Conservation (phyloP, 2,797 vertebrate genomes). For the Xiphophorus birchmanni region DNA sequence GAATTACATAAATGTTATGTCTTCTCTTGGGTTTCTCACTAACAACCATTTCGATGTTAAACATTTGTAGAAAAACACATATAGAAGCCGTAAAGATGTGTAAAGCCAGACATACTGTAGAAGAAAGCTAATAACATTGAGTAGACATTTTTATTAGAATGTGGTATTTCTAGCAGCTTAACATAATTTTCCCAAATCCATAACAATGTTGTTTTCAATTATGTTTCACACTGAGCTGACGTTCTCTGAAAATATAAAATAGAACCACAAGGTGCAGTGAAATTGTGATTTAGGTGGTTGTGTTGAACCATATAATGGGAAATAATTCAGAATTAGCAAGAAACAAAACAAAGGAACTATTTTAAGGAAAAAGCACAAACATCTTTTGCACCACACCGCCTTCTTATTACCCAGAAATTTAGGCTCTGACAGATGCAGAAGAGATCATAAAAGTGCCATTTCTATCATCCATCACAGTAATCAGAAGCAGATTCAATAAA, state of each 20-base stretch:
- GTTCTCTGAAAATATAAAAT: not conserved
- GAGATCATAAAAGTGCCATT: slow-evolving; percentile 13
- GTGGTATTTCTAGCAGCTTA: not conserved
- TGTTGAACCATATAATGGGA: not conserved
- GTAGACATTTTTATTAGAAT: not conserved
- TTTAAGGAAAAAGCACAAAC: not conserved
- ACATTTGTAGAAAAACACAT: not conserved
- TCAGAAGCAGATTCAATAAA: slow-evolving; percentile 26
- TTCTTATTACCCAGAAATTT: not conserved
- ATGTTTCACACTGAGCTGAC: not conserved
- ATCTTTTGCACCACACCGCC: slow-evolving; percentile 20
- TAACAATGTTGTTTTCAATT: not conserved
- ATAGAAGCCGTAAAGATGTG: not conserved
- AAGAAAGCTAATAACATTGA: not conserved
- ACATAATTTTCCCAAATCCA: not conserved
- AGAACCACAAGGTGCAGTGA: not conserved
- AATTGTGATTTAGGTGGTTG: not conserved
- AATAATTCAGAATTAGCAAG: not conserved
- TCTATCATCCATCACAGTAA: slow-evolving; percentile 31
- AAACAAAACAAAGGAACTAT: not conserved
- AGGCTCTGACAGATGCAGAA: slow-evolving; percentile 5
- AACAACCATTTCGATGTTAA: not conserved
- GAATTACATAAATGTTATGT: not conserved
- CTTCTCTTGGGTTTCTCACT: not conserved
- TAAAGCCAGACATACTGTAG: not conserved